Evolutionary conservation across 2,888 invertebrate species (phyloP), one percentile per base, ranked within the genome.

Genomic region (Scaptomyza cyrtandrae): DNA sequence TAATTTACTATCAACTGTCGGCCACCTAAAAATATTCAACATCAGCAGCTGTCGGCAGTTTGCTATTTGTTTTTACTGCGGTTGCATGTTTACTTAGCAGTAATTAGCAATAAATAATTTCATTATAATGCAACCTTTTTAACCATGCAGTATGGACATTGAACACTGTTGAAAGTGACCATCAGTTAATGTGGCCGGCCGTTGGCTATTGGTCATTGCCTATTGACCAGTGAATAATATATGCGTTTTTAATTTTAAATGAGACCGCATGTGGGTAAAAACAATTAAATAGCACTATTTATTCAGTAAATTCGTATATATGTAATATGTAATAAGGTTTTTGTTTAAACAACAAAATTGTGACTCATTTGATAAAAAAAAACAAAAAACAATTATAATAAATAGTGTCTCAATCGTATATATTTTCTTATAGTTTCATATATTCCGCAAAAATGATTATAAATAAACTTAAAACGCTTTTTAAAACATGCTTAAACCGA

Each of bases 61-160:
- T 43, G 61, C n/a, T 31, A 48, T 45, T 33, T 65, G 56, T 49
- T 66, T 66, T 45, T 14, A 37, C 49, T 62, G 78, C 55, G 74
- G 70, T 64, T 67, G 35, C 62, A 58, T 74, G 64, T 61, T 75
- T 62, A 69, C 65, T 85, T 76, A 52, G 59, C 67, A 69, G 63
- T 76, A 87, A 85, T 85, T 81, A 81, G 87, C 74, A 78, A 78
- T 66, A 67, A 63, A 79, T 81, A 81, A 85, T 85, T 65, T 68
- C 69, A 67, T 74, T 84, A 84, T 84, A 76, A 72, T 71, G 71
- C 78, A 78, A 41, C 59, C 66, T 54, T 48, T 50, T 78, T 67
- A 77, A 78, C 70, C 70, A 74, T 78, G 66, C 66, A 68, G 16
- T 10, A 6, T 43, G 37, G 45, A 45, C 61, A 59, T n/a, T 13